phyloP scores from a whole-genome alignment of 2,113 vertebrate species.

The Albula glossodonta region DNA sequence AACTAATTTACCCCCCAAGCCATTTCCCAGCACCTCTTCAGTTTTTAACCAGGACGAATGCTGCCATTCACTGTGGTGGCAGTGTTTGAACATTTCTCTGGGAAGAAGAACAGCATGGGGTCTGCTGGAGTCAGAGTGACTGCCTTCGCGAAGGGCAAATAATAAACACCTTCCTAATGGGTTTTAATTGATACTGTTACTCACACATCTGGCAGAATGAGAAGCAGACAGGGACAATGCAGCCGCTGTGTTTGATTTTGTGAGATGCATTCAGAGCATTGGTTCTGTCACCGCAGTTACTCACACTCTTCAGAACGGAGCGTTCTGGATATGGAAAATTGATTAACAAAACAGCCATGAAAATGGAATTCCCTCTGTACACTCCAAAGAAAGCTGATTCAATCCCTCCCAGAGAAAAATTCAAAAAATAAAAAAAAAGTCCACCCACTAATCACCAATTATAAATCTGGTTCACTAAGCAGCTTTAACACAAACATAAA shows the following conservation, averaged over 20 bases:
- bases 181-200: background rate
- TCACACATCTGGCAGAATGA: background rate
- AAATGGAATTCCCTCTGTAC: background rate
- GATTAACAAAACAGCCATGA: background rate
- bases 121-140: background rate
- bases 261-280: constrained; percentile 1
- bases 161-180: constrained; percentile 7
- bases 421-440: background rate
- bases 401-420: background rate
- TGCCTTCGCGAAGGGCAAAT: background rate
- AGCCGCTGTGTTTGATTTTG: constrained; percentile 14
- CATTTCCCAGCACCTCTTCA: no score
- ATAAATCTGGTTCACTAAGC: constrained; percentile 17
- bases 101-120: background rate
- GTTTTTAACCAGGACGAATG: background rate
- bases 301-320: background rate
- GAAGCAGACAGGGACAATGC: background rate
- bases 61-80: background rate
- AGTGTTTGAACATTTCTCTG: background rate
- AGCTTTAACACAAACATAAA: constrained; percentile 18
- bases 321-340: constrained; percentile 8
- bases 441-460: constrained; percentile 27
- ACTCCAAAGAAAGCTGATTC: background rate
- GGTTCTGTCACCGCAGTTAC: background rate
- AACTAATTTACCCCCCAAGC: no score